Conservation (phyloP, 1,140 invertebrate species). For the Aphis gossypii region DNA sequence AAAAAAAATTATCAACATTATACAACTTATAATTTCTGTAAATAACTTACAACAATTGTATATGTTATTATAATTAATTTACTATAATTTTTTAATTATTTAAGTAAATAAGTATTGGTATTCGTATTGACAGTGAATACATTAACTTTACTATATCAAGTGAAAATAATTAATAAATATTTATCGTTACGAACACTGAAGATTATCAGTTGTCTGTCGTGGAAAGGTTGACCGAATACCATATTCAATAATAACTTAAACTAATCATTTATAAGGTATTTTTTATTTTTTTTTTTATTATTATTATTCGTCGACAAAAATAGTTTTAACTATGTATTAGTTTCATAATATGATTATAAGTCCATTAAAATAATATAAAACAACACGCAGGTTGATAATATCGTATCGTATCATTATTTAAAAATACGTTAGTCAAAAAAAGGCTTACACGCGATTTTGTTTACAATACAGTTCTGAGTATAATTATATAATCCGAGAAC, state of each 20-base stretch:
- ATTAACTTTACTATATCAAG: too few species aligned
- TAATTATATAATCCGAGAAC: background rate
- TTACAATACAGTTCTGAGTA: background rate
- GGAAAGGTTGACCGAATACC: background rate
- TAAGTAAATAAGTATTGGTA: background rate
- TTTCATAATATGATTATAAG: background rate
- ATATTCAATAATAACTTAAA: background rate
- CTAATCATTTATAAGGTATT: background rate
- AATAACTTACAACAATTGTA: too few species aligned
- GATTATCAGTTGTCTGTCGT: background rate
- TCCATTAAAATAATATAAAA: constrained; percentile 7
- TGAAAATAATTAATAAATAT: too few species aligned
- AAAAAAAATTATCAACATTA: too few species aligned
- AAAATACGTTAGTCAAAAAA: background rate
- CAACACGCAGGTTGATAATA: background rate
- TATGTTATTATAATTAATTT: too few species aligned
- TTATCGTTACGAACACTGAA: background rate
- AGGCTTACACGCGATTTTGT: background rate
- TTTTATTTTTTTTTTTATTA: background rate
- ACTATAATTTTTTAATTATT: too few species aligned
- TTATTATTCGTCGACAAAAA: background rate
- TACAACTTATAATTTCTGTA: too few species aligned
- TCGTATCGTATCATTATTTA: background rate
- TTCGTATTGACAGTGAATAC: too few species aligned
- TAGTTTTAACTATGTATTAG: background rate